Evolutionary conservation across 2,113 vertebrate species (phyloP).

Genomic region (Poicephalus meyeri): DNA sequence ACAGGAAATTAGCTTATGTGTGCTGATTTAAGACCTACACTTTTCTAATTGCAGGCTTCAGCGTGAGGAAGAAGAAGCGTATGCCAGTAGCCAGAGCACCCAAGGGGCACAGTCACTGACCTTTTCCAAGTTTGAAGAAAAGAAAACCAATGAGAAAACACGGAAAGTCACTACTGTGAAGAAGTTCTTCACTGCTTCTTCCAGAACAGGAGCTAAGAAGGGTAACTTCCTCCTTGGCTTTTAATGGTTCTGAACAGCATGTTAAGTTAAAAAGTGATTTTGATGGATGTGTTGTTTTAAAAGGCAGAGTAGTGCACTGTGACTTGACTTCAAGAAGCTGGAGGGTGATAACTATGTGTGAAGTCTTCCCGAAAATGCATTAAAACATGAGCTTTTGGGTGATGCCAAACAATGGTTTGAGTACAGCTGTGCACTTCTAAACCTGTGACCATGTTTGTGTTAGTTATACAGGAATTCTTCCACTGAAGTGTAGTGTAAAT

Average conservation of each 20-base stretch:
- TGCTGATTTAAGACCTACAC: neutral
- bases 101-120: conserved; percentile 83
- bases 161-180: conserved; percentile 97
- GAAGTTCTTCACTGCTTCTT: conserved; percentile 97
- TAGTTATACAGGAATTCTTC: neutral
- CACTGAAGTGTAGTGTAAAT: neutral
- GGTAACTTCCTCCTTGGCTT: conserved; percentile 72
- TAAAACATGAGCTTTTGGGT: neutral
- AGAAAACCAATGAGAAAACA: conserved; percentile 97
- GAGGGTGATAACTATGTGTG: neutral
- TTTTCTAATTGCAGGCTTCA: conserved; percentile 81
- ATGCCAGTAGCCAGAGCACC: conserved; percentile 87
- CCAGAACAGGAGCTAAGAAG: conserved; percentile 89
- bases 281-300: neutral
- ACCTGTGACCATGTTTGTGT: neutral
- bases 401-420: neutral
- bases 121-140: conserved; percentile 98
- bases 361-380: neutral
- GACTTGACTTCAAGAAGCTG: neutral
- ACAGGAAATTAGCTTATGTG: neutral
- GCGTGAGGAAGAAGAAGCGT: conserved; percentile 94
- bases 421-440: neutral
- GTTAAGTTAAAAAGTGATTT: neutral
- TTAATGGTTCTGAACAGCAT: neutral
- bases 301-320: neutral